A percentile compares a stretch with the other conserved stretches of the same genome.
Conservation (phyloP, 2,797 vertebrate genomes). For the Acrossocheilus wenchowensis region DNA sequence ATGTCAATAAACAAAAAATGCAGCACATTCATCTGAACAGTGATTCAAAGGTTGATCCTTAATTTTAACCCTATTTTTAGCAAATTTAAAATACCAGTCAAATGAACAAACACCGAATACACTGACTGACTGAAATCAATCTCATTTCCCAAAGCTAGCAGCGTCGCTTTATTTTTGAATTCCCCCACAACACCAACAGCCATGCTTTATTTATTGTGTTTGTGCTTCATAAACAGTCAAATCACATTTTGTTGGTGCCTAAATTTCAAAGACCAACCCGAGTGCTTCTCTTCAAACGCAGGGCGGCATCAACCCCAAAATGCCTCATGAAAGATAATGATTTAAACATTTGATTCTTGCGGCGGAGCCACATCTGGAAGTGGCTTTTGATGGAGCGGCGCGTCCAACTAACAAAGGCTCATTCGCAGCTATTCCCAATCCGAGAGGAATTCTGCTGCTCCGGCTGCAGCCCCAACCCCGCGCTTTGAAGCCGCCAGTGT, state of each 20-base stretch:
- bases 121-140: not conserved
- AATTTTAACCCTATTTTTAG: no score
- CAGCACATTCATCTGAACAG: not conserved
- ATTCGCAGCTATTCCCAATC: constrained; percentile 72
- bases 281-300: not conserved
- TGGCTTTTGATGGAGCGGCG: constrained; percentile 66
- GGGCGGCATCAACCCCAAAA: not conserved
- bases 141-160: not conserved
- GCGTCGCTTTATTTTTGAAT: not conserved
- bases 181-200: not conserved
- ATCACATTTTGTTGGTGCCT: not conserved
- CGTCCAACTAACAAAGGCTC: constrained; percentile 74
- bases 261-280: constrained; percentile 17
- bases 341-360: constrained; percentile 3
- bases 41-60: not conserved
- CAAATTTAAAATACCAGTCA: not conserved
- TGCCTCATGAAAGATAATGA: constrained; percentile 9
- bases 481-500: constrained; percentile 82
- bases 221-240: not conserved
- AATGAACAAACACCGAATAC: not conserved
- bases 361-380: constrained; percentile 55
- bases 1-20: not conserved
- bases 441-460: constrained; percentile 72
- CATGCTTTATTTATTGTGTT: not conserved
- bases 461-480: constrained; percentile 71